Base-by-base conservation (phyloP, 35 echinoderm and acorn worm genomes). In the Anneissia japonica region DNA sequence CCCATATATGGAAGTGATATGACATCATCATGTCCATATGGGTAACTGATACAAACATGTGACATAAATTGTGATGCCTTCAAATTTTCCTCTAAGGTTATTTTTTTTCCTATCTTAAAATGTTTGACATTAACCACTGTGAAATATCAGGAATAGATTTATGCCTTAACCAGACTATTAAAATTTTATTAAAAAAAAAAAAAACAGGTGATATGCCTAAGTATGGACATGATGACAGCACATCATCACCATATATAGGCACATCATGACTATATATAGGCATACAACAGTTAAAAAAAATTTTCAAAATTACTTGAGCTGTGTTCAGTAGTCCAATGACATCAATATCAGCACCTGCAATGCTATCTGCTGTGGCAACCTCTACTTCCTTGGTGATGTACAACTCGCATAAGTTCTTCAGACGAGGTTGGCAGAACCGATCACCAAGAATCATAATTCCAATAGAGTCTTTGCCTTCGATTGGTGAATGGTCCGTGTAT, bases 371-470 rank as follows among this genome's bases (percentile, higher is more conserved):
- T 3, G 81, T 84, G 33, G 77, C 55, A 0, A n/a, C 34, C 36
- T 90, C 88, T 0, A 94, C 87, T 19, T 90, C 92, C 45, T 90
- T 90, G 30, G 92, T 94, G 79, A 94, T 94, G 92, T 94, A 90
- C 36, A 94, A 64, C 73, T 94, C 92, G 82, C 92, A 94, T 13
- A 94, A 46, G 33, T 87, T 94, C 78, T 83, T 94, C 23, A 90
- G 84, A 34, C 92, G 13, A 5, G 86, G 80, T 51, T 90, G 88
- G 43, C 83, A 88, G 39, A 84, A 94, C 31, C 84, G 38, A 55
- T 90, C 88, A n/a, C 84, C 92, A 9, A 84, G 37, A 0, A 86
- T 74, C 14, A 90, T 37, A 73, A 94, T 90, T 26, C 88, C 84
- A 17, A 94, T 73, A 35, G 79, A 77, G 78, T 94, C 92, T 3